A percentile compares a stretch with the other conserved stretches of the same genome.
These are phyloP conservation scores for Latrodectus geometricus DNA, from an alignment of 1,140 invertebrate genomes.

Conservation along the genomic window DNA sequence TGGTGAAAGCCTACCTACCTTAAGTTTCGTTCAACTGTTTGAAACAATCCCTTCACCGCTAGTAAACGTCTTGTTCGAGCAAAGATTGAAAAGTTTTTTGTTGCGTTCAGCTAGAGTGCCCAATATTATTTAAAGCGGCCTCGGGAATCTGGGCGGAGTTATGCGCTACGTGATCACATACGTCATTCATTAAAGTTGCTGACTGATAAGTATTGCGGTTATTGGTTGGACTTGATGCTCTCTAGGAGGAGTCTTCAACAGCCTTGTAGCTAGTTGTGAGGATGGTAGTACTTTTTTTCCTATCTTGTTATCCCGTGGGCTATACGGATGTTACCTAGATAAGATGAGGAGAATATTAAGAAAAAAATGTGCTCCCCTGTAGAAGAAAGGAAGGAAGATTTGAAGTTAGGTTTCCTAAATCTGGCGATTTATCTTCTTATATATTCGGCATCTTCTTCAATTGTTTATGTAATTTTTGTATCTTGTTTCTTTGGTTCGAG, in stretches of 20 bases:
- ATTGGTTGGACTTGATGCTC: slow-evolving; percentile 1
- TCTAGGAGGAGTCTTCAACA: slow-evolving; percentile 3
- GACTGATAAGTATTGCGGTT: slow-evolving; percentile 2
- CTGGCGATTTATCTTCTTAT: slow-evolving; percentile 32
- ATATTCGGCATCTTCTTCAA: background rate
- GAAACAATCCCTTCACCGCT: slow-evolving; percentile 25
- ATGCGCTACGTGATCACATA: slow-evolving; percentile 22
- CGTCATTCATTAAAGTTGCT: slow-evolving; percentile 48
- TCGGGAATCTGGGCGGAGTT: slow-evolving; percentile 52
- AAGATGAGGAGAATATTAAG: slow-evolving; percentile 15
- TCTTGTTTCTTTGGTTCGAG: background rate
- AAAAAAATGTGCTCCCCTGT: slow-evolving; percentile 14
- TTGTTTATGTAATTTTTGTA: background rate
- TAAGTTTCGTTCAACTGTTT: slow-evolving; percentile 23
- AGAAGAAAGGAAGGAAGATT: background rate
- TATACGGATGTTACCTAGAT: slow-evolving; percentile 59
- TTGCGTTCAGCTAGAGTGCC: slow-evolving; percentile 9
- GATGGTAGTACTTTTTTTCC: background rate
- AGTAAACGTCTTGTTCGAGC: slow-evolving; percentile 19
- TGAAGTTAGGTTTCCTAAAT: slow-evolving; percentile 3
- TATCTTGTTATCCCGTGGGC: slow-evolving; percentile 30
- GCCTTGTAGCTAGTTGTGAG: slow-evolving; percentile 13
- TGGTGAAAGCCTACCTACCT: slow-evolving; percentile 42
- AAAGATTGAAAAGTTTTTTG: slow-evolving; percentile 52
- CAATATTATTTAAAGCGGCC: slow-evolving; percentile 56